Percentiles rank a stretch among this genome's conserved stretches.
Conservation (phyloP, 2,113 vertebrate genomes). For the Oncorhynchus kisutch region DNA sequence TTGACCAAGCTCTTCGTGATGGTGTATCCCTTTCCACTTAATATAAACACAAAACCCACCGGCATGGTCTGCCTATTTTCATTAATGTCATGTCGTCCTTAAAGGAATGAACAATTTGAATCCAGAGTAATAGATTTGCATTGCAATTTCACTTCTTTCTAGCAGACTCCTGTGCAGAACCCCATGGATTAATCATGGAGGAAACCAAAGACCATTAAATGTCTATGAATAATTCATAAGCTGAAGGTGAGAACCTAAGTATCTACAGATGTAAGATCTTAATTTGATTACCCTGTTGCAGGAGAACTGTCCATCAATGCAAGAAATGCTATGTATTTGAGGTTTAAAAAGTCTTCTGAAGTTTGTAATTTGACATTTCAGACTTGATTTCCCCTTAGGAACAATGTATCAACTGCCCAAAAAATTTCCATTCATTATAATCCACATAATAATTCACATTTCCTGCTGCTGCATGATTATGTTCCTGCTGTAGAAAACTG, state of each 20-base stretch:
- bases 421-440: too few species aligned
- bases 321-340: too few species aligned
- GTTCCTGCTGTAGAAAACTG: too few species aligned
- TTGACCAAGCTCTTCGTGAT: too few species aligned
- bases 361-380: too few species aligned
- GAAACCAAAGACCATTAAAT: constrained; percentile 46
- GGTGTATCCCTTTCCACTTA: not conserved
- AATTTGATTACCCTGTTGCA: too few species aligned
- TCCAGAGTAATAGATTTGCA: constrained; percentile 28
- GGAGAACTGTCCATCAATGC: too few species aligned
- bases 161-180: constrained; percentile 11
- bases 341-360: too few species aligned
- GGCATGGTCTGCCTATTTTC: constrained; percentile 13
- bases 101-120: constrained; percentile 14
- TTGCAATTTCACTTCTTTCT: constrained; percentile 27
- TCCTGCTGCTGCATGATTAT: too few species aligned
- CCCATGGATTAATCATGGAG: constrained; percentile 30
- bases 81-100: constrained; percentile 23
- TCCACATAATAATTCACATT: too few species aligned
- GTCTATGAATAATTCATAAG: constrained; percentile 64
- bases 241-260: constrained; percentile 55
- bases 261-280: constrained; percentile 14
- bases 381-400: too few species aligned
- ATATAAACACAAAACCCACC: not conserved
- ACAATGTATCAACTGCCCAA: too few species aligned